Conservation (phyloP, 1,140 invertebrate genomes). For the Leptoteleia sp. region DNA sequence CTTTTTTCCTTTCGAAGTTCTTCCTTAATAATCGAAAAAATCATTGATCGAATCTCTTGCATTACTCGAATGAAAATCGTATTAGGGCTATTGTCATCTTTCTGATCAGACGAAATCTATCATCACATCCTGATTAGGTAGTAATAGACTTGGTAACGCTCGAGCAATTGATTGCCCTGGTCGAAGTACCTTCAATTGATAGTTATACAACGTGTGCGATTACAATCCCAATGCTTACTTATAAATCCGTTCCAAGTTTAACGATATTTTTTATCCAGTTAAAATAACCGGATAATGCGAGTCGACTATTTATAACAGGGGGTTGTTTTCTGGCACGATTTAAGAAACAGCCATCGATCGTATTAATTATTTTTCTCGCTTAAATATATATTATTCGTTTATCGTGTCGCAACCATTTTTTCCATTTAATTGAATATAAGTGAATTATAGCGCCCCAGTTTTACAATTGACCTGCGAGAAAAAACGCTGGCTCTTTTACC, state of each 20-base stretch:
- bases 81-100: slow-evolving; percentile 40
- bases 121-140: slow-evolving; percentile 32
- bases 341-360: slow-evolving; percentile 2
- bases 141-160: slow-evolving; percentile 40
- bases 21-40: slow-evolving; percentile 5
- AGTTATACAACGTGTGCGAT: slow-evolving; percentile 22
- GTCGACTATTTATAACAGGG: too few relatives aligned
- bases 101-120: slow-evolving; percentile 30
- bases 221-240: slow-evolving; percentile 5
- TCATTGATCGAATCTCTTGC: slow-evolving; percentile 2
- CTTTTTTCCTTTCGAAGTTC: background rate
- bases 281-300: too few relatives aligned
- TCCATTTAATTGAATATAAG: slow-evolving; percentile 26
- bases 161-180: slow-evolving; percentile 31
- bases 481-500: too few relatives aligned
- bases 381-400: slow-evolving; percentile 19
- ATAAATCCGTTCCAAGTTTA: too few relatives aligned
- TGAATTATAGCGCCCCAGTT: slow-evolving; percentile 10
- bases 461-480: slow-evolving; percentile 9
- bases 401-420: slow-evolving; percentile 6
- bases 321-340: too few relatives aligned
- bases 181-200: slow-evolving; percentile 19
- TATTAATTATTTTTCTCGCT: slow-evolving; percentile 6
- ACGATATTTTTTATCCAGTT: too few relatives aligned
- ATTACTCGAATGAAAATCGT: slow-evolving; percentile 26